Conservation (phyloP, 2,113 vertebrate genomes). For the Gymnobelideus leadbeateri region DNA sequence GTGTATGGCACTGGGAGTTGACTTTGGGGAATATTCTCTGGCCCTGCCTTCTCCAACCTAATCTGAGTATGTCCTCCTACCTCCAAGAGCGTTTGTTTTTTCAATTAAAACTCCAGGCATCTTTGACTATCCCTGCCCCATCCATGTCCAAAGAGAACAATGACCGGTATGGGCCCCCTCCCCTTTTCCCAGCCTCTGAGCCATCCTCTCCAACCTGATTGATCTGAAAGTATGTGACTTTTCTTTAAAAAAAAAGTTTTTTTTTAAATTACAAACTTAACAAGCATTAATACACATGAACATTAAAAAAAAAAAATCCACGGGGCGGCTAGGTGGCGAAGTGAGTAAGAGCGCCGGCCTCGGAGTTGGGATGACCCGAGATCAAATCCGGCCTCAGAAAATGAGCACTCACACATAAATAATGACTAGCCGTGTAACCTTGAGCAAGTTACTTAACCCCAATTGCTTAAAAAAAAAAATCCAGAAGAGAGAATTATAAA, state of each 20-base stretch:
- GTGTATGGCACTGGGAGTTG: constrained; percentile 53
- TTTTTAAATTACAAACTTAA: not conserved
- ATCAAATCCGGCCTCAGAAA: too few relatives aligned
- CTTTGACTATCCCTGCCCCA: constrained; percentile 63
- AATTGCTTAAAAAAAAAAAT: too few relatives aligned
- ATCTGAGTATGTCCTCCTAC: constrained; percentile 55
- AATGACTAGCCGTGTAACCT: too few relatives aligned
- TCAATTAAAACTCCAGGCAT: constrained; percentile 66
- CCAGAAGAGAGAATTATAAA: not conserved
- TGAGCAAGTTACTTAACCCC: too few relatives aligned
- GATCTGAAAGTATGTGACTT: not conserved
- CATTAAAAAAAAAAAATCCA: not conserved
- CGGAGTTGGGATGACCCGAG: too few relatives aligned
- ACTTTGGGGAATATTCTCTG: constrained; percentile 61
- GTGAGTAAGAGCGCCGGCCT: too few relatives aligned
- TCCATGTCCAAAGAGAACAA: constrained; percentile 63
- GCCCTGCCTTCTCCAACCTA: constrained; percentile 48
- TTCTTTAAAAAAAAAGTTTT: not conserved
- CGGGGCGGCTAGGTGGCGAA: too few relatives aligned
- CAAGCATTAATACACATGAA: not conserved
- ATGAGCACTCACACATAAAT: too few relatives aligned
- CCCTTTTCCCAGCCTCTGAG: constrained; percentile 21
- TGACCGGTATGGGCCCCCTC: constrained; percentile 35
- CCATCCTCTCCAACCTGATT: not conserved
- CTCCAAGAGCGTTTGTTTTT: constrained; percentile 39